Percentiles rank a stretch among this genome's conserved stretches.
Evolutionary conservation across 2,113 vertebrate species (phyloP).

Genomic region (Rhynchomys soricoides): DNA sequence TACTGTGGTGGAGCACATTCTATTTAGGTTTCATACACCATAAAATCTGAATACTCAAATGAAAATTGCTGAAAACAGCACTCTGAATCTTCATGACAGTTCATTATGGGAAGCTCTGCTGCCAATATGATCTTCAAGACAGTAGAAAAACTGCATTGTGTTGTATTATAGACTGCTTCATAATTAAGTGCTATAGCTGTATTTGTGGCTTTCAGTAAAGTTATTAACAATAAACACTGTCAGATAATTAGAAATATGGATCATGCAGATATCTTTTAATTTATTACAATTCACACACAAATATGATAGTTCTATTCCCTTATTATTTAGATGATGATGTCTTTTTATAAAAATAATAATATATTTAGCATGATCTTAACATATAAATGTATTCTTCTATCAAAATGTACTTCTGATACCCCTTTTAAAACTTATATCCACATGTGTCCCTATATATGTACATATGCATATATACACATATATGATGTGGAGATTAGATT

Average conservation of each 20-base stretch:
- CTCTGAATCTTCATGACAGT: constrained; percentile 41
- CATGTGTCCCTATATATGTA: not conserved
- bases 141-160: constrained; percentile 9
- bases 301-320: constrained; percentile 28
- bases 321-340: not conserved
- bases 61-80: constrained; percentile 62
- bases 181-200: constrained; percentile 64
- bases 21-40: constrained; percentile 26
- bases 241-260: constrained; percentile 69
- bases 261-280: constrained; percentile 62
- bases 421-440: not conserved
- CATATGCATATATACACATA: not conserved
- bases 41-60: constrained; percentile 53
- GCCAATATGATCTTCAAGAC: constrained; percentile 43
- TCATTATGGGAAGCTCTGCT: constrained; percentile 26
- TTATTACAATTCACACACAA: constrained; percentile 55
- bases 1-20: not conserved
- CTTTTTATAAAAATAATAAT: constrained; percentile 33
- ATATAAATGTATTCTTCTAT: not conserved
- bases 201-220: constrained; percentile 51
- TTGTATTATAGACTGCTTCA: constrained; percentile 28
- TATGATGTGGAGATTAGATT: not conserved
- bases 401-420: not conserved
- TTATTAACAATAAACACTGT: constrained; percentile 59
- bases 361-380: constrained; percentile 9